Evolutionary conservation across 2,113 vertebrate genomes (phyloP), one percentile per base, ranked within the genome.

Genomic region (Suncus etruscus): DNA sequence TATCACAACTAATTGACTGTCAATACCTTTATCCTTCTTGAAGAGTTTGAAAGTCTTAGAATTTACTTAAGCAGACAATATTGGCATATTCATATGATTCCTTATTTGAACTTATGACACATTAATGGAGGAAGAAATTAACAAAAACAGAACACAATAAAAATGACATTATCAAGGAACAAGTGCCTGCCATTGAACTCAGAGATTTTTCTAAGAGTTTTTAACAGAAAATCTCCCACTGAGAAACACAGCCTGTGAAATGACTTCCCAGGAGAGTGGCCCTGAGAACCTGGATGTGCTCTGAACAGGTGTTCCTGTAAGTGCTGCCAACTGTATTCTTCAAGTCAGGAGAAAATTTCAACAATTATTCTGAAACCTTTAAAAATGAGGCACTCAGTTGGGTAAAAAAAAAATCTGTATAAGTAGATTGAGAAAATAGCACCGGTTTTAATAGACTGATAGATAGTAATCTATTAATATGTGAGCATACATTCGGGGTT

Each of bases 301-400:
- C 69, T 70, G 93, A 94, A 89, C 94, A 96, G 93, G 95, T 96
- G 90, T 92, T 94, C 32, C 22, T 58, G 50, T 8, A 76, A 96
- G 90, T 45, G 70, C 73, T 88, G 90, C 95, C 91, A 92, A 94
- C 85, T 93, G 88, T 20, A 90, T 78, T 48, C 81, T 90, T 91
- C 77, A 54, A 45, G 65, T 83, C 9, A 3, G 11, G 24, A 83
- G 39, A 87, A 87, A 92, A 70, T 31, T 50, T 90, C 11, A 78
- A 61, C 69, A 84, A 72, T 88, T 81, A 92, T 51, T 92, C 54
- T 58, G 22, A 95, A 77, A 77, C 31, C 72, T 89, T 94, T 85
- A 47, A 73, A 91, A 90, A 16, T 48, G 79, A 87, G 9, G 11
- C 61, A 68, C 83, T 82, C 69, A 78, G 3, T 8, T 25, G 27